Conservation (phyloP, 1,140 invertebrate genomes). For the Contarinia nasturtii region DNA sequence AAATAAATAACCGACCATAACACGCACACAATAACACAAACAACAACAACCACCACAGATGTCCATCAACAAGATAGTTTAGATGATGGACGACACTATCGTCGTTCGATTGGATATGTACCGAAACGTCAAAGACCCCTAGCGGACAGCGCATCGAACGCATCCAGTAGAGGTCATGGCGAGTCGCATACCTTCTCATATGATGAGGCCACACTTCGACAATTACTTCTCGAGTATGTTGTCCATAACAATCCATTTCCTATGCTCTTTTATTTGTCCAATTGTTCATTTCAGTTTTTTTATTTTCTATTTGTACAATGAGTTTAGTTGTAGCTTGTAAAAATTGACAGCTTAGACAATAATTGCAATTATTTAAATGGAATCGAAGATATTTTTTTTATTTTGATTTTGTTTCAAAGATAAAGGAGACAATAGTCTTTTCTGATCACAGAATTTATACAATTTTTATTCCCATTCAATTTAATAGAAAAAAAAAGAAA, state of each 20-base stretch:
- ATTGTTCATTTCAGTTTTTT: not conserved
- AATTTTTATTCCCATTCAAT: no score
- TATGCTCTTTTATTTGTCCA: not conserved
- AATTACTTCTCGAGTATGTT: slow-evolving; percentile 26
- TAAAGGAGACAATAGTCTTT: no score
- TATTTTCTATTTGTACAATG: not conserved
- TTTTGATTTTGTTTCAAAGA: not conserved
- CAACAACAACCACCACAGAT: slow-evolving; percentile 8
- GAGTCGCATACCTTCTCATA: slow-evolving; percentile 6
- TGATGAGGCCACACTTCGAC: slow-evolving; percentile 24
- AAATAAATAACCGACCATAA: not conserved
- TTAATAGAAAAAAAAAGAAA: no score
- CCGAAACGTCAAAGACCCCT: slow-evolving; percentile 18
- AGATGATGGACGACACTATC: slow-evolving; percentile 23
- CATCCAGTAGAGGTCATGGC: slow-evolving; percentile 22
- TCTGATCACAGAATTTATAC: no score
- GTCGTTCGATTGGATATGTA: slow-evolving; percentile 24
- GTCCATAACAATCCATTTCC: slow-evolving; percentile 1
- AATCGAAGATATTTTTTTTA: not conserved
- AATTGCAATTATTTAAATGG: not conserved
- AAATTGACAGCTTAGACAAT: not conserved
- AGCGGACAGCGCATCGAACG: slow-evolving; percentile 12
- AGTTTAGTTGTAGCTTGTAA: not conserved
- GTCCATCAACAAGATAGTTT: slow-evolving; percentile 15
- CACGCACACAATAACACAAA: not conserved